A percentile compares a stretch with the other conserved stretches of the same genome.
Evolutionary conservation across 64 coral and sea anemone genomes (phyloP).

Genomic region (Dendronephthya gigantea): DNA sequence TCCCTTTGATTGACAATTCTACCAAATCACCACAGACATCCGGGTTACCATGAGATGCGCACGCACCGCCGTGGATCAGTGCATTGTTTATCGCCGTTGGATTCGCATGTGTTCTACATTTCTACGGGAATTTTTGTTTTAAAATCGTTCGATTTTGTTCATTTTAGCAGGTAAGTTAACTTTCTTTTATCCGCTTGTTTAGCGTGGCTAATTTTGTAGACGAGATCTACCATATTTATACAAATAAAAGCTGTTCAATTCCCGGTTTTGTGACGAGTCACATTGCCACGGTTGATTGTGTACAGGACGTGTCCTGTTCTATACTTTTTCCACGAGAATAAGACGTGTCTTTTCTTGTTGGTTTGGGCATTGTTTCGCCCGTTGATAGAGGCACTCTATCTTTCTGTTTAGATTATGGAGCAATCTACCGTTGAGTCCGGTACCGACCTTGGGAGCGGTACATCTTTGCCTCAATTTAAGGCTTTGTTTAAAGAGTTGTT

Average conservation of each 20-base stretch:
- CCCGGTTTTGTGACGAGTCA: background rate
- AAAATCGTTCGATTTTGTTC: background rate
- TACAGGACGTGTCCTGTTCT: conserved; percentile 11
- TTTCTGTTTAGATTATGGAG: background rate
- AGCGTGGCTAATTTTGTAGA: background rate
- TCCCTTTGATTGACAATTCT: too few relatives aligned
- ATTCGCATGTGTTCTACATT: background rate
- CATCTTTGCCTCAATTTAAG: background rate
- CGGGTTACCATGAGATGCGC: background rate
- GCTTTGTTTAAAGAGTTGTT: background rate
- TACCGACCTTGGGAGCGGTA: too few relatives aligned
- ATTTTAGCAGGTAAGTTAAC: background rate
- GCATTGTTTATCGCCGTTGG: background rate
- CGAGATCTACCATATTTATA: background rate
- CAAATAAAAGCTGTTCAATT: background rate
- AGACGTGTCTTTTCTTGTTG: background rate
- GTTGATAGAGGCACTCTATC: background rate
- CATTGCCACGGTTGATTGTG: too few relatives aligned
- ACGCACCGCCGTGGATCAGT: background rate
- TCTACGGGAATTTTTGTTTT: background rate
- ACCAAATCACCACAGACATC: background rate
- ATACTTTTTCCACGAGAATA: background rate
- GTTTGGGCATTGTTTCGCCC: background rate
- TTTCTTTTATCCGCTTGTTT: too few relatives aligned
- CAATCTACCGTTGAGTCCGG: background rate